These are phyloP conservation scores for Thymelicus sylvestris DNA, from an alignment of 2,888 invertebrate genomes.

Conservation along the genomic window DNA sequence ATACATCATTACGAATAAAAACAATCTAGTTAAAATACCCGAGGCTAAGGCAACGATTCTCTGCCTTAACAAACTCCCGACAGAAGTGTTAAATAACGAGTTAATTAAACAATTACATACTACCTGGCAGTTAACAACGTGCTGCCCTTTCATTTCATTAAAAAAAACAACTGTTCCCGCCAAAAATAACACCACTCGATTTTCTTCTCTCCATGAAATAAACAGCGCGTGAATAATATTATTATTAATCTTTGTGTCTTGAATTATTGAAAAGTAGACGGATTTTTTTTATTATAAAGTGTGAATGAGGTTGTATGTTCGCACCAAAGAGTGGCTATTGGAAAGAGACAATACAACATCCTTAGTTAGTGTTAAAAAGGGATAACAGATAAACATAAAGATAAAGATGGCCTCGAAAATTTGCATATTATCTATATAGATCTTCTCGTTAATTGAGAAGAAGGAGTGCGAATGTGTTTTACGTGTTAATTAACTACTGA, in stretches of 20 bases:
- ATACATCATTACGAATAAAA: conserved; percentile 4
- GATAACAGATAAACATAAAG: conserved; percentile 44
- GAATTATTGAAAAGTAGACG: conserved; percentile 52
- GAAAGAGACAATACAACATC: conserved; percentile 30
- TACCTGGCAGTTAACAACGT: conserved; percentile 47
- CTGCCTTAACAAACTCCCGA: conserved; percentile 51
- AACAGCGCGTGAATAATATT: conserved; percentile 51
- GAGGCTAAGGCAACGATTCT: conserved; percentile 40
- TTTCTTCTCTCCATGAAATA: conserved; percentile 42
- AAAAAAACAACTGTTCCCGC: conserved; percentile 47
- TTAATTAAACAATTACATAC: conserved; percentile 44
- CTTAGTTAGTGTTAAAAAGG: conserved; percentile 44
- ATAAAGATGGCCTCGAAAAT: conserved; percentile 57
- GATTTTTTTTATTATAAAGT: conserved; percentile 40
- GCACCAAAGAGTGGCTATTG: conserved; percentile 46
- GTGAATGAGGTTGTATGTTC: conserved; percentile 54
- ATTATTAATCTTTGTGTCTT: conserved; percentile 57
- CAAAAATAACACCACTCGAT: conserved; percentile 52
- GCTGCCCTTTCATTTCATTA: conserved; percentile 49
- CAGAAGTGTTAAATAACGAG: conserved; percentile 48
- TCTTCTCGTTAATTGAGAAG: conserved; percentile 70
- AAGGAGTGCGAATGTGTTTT: conserved; percentile 67
- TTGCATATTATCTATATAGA: conserved; percentile 71
- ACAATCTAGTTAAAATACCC: conserved; percentile 16
- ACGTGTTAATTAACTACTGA: conserved; percentile 73